Percentiles rank a stretch among this genome's conserved stretches.
Conservation (phyloP, 2,113 vertebrate genomes). For the Ictalurus punctatus region DNA sequence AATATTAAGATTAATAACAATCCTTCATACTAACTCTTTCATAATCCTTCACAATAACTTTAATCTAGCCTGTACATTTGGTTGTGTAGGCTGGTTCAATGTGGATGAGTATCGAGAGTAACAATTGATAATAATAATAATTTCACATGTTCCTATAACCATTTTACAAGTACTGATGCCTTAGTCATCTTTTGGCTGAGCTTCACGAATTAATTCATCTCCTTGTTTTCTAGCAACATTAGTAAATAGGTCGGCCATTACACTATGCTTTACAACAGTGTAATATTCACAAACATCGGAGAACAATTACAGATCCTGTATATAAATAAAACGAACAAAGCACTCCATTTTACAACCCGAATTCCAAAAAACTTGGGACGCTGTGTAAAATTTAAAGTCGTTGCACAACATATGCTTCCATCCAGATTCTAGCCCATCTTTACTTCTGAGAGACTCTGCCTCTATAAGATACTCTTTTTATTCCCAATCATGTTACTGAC, state of each 20-base stretch:
- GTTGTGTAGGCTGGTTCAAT: background rate
- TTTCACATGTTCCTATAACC: background rate
- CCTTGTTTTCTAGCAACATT: background rate
- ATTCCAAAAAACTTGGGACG: no score
- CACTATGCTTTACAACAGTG: background rate
- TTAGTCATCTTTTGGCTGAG: background rate
- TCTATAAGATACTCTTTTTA: no score
- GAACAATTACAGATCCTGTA: background rate
- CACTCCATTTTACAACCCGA: no score
- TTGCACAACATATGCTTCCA: no score
- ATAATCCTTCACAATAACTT: background rate
- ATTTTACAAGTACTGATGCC: background rate
- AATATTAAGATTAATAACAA: background rate
- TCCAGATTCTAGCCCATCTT: no score
- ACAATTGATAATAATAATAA: background rate
- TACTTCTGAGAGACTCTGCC: no score
- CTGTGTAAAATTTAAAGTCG: no score
- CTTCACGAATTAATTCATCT: background rate
- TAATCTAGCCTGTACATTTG: background rate
- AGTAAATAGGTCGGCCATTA: background rate
- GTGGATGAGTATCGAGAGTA: background rate
- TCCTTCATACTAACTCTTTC: background rate
- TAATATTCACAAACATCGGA: background rate
- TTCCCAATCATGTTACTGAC: no score
- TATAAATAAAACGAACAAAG: background rate